phyloP scores from a whole-genome alignment of 2,797 vertebrate species.

The Melanogrammus aeglefinus region DNA sequence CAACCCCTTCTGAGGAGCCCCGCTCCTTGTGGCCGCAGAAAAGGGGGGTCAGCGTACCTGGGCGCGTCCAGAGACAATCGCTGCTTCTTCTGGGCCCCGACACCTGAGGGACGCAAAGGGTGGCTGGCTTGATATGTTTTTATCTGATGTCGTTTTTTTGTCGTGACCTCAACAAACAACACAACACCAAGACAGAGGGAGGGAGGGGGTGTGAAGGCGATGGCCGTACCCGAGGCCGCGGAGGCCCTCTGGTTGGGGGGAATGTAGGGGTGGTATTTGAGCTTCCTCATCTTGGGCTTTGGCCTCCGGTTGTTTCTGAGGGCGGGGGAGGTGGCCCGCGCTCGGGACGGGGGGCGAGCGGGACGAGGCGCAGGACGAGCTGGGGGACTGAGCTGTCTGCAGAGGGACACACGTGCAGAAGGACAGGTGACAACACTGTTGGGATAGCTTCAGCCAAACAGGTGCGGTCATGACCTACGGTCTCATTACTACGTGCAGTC shows the following conservation, averaged over 20 bases:
- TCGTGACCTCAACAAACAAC: too few species aligned
- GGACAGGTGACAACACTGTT: background rate
- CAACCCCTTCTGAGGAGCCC: too few species aligned
- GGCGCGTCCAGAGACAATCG: constrained; percentile 5
- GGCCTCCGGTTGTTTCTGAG: constrained; percentile 76
- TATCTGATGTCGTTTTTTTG: too few species aligned
- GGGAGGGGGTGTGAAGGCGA: background rate
- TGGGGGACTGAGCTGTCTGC: constrained; percentile 69
- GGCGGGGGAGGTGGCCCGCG: constrained; percentile 67
- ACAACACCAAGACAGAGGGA: background rate
- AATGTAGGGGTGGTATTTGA: constrained; percentile 93
- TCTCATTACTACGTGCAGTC: too few species aligned
- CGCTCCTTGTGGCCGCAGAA: too few species aligned
- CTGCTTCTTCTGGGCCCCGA: constrained; percentile 70
- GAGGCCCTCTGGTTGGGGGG: constrained; percentile 80
- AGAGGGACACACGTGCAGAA: background rate
- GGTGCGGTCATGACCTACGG: too few species aligned
- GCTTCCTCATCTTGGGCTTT: constrained; percentile 84
- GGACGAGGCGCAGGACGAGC: constrained; percentile 56
- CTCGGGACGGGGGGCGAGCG: constrained; percentile 57
- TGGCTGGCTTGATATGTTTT: background rate
- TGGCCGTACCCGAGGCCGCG: constrained; percentile 57
- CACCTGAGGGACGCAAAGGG: constrained; percentile 41
- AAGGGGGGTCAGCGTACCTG: background rate
- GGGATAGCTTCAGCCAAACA: too few species aligned